Evolutionary conservation across 2,888 invertebrate species (phyloP).

Genomic region (Leucoptera coffeella): DNA sequence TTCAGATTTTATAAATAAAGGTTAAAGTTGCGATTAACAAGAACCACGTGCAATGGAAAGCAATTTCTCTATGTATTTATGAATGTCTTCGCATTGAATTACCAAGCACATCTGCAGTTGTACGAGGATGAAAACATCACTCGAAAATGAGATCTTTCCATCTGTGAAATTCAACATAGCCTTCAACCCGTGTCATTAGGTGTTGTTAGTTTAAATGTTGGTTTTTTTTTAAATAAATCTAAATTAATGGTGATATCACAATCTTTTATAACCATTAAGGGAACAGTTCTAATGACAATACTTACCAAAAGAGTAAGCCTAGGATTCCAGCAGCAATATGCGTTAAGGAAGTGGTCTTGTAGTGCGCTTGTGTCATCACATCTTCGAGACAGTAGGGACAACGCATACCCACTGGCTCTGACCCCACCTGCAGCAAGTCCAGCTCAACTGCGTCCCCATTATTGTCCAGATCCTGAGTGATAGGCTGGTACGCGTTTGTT

Average conservation of each 20-base stretch:
- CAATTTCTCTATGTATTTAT: no score
- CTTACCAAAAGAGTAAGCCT: slow-evolving; percentile 38
- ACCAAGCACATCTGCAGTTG: no score
- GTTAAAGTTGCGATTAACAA: no score
- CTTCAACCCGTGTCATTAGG: no score
- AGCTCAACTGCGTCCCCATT: slow-evolving; percentile 30
- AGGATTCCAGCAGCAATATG: slow-evolving; percentile 25
- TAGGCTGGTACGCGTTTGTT: slow-evolving; percentile 22
- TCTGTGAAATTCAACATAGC: no score
- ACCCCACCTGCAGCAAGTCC: slow-evolving; percentile 36
- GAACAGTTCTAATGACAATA: slow-evolving; percentile 2
- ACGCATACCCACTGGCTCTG: slow-evolving; percentile 38
- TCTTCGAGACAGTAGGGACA: slow-evolving; percentile 38
- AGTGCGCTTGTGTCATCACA: slow-evolving; percentile 31
- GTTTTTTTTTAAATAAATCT: no score
- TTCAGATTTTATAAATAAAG: no score
- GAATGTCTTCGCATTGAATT: no score
- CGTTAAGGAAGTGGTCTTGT: slow-evolving; percentile 21
- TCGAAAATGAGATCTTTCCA: no score
- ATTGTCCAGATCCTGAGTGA: slow-evolving; percentile 22
- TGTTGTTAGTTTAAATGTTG: no score
- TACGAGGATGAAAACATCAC: no score
- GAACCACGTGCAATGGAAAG: no score
- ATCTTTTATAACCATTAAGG: not conserved
- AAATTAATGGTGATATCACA: not conserved